These are phyloP conservation scores for Calidris pygmaea DNA, from an alignment of 2,113 vertebrate species.

Conservation along the genomic window DNA sequence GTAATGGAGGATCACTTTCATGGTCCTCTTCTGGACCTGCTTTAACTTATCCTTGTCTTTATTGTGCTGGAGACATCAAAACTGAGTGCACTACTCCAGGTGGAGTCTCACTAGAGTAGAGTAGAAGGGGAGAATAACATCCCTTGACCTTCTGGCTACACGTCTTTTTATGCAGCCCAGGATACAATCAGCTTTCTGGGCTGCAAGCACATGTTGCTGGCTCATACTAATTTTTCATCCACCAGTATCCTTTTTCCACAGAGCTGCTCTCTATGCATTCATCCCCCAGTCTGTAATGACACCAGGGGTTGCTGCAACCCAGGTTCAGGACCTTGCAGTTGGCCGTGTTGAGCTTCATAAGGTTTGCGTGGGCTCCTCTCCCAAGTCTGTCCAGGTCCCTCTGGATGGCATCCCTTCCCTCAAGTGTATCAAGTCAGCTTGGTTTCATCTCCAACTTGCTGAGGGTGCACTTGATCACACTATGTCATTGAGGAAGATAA, in stretches of 20 bases:
- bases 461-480: background rate
- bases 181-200: fast-evolving
- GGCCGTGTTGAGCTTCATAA: background rate
- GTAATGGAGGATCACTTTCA: background rate
- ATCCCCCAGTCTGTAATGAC: fast-evolving
- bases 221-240: background rate
- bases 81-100: background rate
- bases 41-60: fast-evolving
- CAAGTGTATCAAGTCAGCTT: background rate
- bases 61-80: background rate
- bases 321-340: background rate
- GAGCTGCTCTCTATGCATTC: background rate
- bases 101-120: background rate
- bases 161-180: background rate
- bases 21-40: fast-evolving
- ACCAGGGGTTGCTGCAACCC: fast-evolving
- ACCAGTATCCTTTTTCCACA: fast-evolving
- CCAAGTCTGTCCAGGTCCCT: background rate
- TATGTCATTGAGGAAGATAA: background rate
- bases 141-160: fast-evolving
- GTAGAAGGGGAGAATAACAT: background rate
- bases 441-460: background rate
- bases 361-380: background rate
- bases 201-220: background rate
- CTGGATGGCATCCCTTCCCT: background rate